Evolutionary conservation across 2,888 invertebrate species (phyloP), one percentile per base, ranked within the genome.

Genomic region (Clepsis dumicolana): DNA sequence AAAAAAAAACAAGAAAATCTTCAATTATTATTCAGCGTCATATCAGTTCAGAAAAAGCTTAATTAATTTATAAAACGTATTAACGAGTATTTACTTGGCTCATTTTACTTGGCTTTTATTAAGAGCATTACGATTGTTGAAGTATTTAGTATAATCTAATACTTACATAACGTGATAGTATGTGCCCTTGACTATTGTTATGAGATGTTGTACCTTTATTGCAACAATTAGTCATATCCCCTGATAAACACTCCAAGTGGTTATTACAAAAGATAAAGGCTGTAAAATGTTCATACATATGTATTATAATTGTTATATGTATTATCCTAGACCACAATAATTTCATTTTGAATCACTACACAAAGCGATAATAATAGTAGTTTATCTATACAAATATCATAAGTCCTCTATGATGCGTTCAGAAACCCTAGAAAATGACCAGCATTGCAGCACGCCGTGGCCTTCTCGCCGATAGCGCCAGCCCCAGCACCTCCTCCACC

Each of bases 121-220:
- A 4, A 53, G 16, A 27, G 29, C 10, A 10, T 27, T 8, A 27
- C 7, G 0, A n/a, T 27, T n/a, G 2, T 52, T 12, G 2, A 24
- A 24, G 4, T n/a, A 27, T 48, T 48, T 44, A 18, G n/a, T n/a
- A n/a, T n/a, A n/a, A n/a, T n/a, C 32, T 25, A 12, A n/a, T 38
- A 4, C n/a, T n/a, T 12, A 16, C n/a, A 16, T 41, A 41, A 41
- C 4, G 38, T 41, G 10, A 41, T 41, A 4, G 44, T 44, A 18
- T 8, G 18, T 44, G 44, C 44, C 8, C 18, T 44, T 44, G 16
- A 18, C 5, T n/a, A 16, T 24, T 35, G 24, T 56, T 56, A 56
- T 56, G 35, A 56, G 32, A 32, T 44, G 32, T 27, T 29, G 18
- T 21, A 14, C 56, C 56, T 56, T 35, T 56, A 35, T 18, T 56